Percentiles rank a stretch among this genome's conserved stretches.
phyloP scores from a whole-genome alignment of 2,888 invertebrate genomes.

The Latheticus oryzae region DNA sequence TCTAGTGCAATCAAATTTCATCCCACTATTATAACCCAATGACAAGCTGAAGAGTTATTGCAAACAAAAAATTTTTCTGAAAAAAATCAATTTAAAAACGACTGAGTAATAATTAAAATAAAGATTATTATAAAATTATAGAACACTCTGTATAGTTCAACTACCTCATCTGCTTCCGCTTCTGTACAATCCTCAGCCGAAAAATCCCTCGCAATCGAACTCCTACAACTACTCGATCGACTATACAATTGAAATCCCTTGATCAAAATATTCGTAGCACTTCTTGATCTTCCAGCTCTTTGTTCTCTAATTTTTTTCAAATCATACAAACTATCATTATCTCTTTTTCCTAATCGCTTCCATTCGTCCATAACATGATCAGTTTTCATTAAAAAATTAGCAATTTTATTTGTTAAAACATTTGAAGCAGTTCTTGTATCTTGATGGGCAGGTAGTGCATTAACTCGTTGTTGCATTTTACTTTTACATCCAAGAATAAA shows the following conservation, averaged over 20 bases:
- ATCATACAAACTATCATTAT: slow-evolving; percentile 16
- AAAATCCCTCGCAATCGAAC: slow-evolving; percentile 67
- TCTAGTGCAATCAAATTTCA: no score
- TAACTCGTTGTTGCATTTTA: slow-evolving; percentile 75
- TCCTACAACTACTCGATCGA: slow-evolving; percentile 69
- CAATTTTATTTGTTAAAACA: slow-evolving; percentile 79
- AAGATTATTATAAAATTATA: no score
- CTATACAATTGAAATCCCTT: slow-evolving; percentile 82
- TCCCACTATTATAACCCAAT: no score
- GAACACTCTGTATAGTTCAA: no score
- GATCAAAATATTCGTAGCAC: slow-evolving; percentile 85
- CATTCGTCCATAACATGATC: slow-evolving; percentile 92
- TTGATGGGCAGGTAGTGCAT: slow-evolving; percentile 80
- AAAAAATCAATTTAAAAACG: no score
- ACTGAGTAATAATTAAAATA: no score
- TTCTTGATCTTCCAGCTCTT: slow-evolving; percentile 73
- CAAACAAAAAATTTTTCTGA: no score
- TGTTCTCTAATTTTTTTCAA: slow-evolving; percentile 45
- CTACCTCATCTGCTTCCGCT: slow-evolving; percentile 73
- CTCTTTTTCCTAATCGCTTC: slow-evolving; percentile 75
- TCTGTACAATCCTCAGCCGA: slow-evolving; percentile 75
- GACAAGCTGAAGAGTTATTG: no score
- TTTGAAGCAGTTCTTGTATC: slow-evolving; percentile 84
- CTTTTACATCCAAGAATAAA: slow-evolving; percentile 81
- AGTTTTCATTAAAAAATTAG: slow-evolving; percentile 82